These are phyloP conservation scores for Zalophus californianus DNA, from an alignment of 2,797 vertebrate species.

Conservation along the genomic window DNA sequence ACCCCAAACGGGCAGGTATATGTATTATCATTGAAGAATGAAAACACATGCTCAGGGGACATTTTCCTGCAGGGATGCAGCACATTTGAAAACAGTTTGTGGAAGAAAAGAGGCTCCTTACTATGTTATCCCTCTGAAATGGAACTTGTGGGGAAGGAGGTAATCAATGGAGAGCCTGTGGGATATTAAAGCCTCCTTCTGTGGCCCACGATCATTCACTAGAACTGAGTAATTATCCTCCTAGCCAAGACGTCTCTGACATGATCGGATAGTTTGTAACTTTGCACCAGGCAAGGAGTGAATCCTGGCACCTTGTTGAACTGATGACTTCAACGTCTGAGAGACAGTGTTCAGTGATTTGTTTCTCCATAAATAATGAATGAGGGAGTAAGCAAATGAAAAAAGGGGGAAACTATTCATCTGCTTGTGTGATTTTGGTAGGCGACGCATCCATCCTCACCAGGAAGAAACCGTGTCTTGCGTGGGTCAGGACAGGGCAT, in stretches of 20 bases:
- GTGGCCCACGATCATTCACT: background rate
- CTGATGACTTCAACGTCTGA: background rate
- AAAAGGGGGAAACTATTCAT: background rate
- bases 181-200: background rate
- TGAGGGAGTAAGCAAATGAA: background rate
- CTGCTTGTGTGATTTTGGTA: background rate
- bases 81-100: background rate
- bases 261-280: background rate
- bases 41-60: background rate
- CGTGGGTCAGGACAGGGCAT: fast-evolving
- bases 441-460: background rate
- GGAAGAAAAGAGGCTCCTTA: background rate
- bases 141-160: background rate
- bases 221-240: background rate
- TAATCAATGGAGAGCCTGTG: background rate
- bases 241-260: background rate
- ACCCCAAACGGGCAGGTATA: background rate
- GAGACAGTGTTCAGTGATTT: background rate
- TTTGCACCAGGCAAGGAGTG: background rate
- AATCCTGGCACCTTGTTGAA: background rate
- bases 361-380: background rate
- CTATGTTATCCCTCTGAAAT: background rate
- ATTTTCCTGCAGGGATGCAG: background rate
- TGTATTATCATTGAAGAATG: background rate
- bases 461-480: background rate